A percentile compares a stretch with the other conserved stretches of the same genome.
Conservation (phyloP, 1,140 invertebrate species). For the Scaptomyza hsui region DNA sequence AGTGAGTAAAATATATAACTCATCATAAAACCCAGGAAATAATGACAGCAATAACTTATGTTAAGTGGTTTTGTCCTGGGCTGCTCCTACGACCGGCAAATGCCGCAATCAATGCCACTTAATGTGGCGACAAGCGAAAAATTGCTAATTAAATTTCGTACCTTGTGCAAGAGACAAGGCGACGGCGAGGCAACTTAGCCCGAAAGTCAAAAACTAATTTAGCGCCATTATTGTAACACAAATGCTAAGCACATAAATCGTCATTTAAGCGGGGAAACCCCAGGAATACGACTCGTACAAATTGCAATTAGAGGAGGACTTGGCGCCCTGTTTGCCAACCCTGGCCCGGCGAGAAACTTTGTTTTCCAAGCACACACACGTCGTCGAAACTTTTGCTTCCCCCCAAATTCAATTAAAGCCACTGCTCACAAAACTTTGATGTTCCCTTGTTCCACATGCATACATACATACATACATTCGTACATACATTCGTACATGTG, state of each 20-base stretch:
- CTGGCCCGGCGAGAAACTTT: neutral
- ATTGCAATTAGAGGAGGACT: conserved; percentile 35
- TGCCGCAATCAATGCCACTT: conserved; percentile 25
- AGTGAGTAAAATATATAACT: neutral
- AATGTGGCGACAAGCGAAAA: conserved; percentile 38
- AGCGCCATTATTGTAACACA: conserved; percentile 19
- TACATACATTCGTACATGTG: too few species aligned
- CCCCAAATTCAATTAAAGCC: conserved; percentile 41
- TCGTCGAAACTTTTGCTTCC: conserved; percentile 24
- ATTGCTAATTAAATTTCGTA: conserved; percentile 41
- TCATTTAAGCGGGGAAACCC: conserved; percentile 13
- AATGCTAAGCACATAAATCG: conserved; percentile 44
- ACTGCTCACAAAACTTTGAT: conserved; percentile 9
- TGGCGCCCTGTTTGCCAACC: neutral
- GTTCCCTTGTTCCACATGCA: neutral
- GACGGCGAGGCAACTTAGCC: neutral
- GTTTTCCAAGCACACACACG: neutral
- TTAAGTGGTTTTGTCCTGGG: neutral
- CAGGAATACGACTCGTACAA: conserved; percentile 4
- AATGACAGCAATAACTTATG: neutral
- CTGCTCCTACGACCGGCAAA: neutral
- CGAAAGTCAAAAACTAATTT: conserved; percentile 26
- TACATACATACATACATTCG: neutral
- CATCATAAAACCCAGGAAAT: neutral
- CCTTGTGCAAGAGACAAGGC: conserved; percentile 3